phyloP scores from a whole-genome alignment of 30 jellyfish, hydroid and myxozoan genomes.

The Mastigias papua region DNA sequence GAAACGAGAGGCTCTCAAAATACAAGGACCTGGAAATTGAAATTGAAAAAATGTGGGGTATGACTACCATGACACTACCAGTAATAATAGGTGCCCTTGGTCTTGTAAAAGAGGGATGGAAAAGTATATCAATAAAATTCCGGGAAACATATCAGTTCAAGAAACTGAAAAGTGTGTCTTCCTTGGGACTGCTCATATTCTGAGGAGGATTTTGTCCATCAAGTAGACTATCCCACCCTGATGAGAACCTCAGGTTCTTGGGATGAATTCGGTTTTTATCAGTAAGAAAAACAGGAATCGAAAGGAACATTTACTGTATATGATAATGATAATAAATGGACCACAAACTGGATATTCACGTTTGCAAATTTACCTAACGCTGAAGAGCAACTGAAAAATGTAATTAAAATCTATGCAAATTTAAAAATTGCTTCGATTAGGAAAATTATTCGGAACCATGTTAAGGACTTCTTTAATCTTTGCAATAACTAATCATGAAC shows the following conservation, averaged over 20 bases:
- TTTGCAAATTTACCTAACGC: too few relatives aligned
- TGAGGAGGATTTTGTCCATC: neutral
- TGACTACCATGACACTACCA: neutral
- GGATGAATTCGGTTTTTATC: neutral
- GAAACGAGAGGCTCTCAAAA: slow-evolving; percentile 6
- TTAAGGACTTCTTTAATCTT: too few relatives aligned
- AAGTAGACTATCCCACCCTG: neutral
- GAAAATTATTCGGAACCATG: too few relatives aligned
- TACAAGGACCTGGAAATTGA: slow-evolving; percentile 37
- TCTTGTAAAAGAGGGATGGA: neutral
- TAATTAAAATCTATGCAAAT: too few relatives aligned
- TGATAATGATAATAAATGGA: neutral
- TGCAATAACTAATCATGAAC: too few relatives aligned
- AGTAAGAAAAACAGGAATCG: neutral
- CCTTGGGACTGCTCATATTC: neutral
- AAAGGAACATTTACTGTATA: neutral
- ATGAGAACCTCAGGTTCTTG: neutral
- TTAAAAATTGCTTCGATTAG: too few relatives aligned
- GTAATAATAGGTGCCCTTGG: neutral
- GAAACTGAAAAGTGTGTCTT: neutral
- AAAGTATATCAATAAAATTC: neutral
- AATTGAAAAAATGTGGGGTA: slow-evolving; percentile 1
- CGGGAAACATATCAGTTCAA: neutral
- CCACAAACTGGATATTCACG: too few relatives aligned
- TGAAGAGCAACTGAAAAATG: too few relatives aligned